Evolutionary conservation across 1,140 invertebrate species (phyloP), one percentile per base, ranked within the genome.

Genomic region (Oedothorax gibbosus): DNA sequence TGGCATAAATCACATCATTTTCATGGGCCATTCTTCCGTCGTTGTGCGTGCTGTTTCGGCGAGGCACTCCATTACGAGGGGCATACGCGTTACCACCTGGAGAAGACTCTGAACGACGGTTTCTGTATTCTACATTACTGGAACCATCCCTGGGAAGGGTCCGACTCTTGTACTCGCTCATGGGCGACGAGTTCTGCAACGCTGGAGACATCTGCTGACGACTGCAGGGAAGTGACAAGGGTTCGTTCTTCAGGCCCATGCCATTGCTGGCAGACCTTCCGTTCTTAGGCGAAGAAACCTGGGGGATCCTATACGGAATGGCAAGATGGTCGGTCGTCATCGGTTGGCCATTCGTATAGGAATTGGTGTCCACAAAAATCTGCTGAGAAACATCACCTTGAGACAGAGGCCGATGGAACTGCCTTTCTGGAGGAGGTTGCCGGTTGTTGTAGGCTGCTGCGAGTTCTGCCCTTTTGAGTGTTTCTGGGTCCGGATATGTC

Each of bases 401-500:
- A 6, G 60, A 56, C 2, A 60, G 35, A 60, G 35, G 20, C 49
- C 68, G 60, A 6, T 62, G 79, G 11, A 60, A 56, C 21, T 82
- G 68, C 15, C 56, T 18, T 7, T 82, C 79, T 7, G 50, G 73
- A 72, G 71, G 68, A 12, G 49, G 49, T 18, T 35, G 66, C 20
- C 21, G 78, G 7, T 56, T 21, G 14, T 69, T 80, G 14, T 69
- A 80, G 7, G 78, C 68, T 7, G 76, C 14, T 18, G 76, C 51
- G 54, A 82, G 71, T 56, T 83, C 71, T 1, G 56, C 21, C 8
- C 51, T 53, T 21, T 75, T 75, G 8, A 83, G 71, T 7, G 71
- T 83, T 57, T 83, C 81, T 2, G 71, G 56, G 57, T 83, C 81
- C 7, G 81, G 81, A 56, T 83, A 83, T 0, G 71, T 65, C 14